phyloP scores from a whole-genome alignment of 2,797 vertebrate species.

The Rallus crepitans region DNA sequence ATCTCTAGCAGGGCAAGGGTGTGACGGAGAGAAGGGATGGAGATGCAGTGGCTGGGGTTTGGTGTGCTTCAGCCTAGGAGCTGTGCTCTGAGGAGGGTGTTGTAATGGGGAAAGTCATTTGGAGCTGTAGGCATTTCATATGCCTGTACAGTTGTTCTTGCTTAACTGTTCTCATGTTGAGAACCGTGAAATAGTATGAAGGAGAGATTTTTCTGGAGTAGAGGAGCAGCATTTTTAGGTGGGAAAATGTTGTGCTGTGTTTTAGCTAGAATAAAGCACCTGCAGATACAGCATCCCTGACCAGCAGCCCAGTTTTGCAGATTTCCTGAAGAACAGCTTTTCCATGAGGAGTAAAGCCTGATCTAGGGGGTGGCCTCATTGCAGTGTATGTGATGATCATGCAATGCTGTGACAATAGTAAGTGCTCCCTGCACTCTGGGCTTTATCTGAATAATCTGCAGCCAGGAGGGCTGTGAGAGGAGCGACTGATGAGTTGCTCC shows the following conservation, averaged over 20 bases:
- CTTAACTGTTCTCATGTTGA: background rate
- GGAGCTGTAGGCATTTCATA: background rate
- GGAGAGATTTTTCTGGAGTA: background rate
- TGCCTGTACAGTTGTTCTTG: background rate
- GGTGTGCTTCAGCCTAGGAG: background rate
- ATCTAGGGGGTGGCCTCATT: background rate
- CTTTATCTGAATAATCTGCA: background rate
- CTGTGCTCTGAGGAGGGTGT: background rate
- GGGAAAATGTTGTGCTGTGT: background rate
- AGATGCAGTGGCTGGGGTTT: background rate
- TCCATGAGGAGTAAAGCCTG: background rate
- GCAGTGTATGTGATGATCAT: background rate
- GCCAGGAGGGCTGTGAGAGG: background rate
- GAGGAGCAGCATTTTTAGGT: background rate
- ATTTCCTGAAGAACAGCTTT: background rate
- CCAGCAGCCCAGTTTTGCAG: background rate
- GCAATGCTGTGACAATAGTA: background rate
- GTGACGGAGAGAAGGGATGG: background rate
- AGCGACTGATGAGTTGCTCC: background rate
- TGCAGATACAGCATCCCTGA: background rate
- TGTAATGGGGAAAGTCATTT: background rate
- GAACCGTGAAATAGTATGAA: conserved; percentile 38
- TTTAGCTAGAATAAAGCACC: background rate
- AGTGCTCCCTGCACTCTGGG: background rate
- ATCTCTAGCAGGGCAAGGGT: background rate